phyloP scores from a whole-genome alignment of 37 sponge, comb jelly and placozoan species.

The Dysidea cf. avara region DNA sequence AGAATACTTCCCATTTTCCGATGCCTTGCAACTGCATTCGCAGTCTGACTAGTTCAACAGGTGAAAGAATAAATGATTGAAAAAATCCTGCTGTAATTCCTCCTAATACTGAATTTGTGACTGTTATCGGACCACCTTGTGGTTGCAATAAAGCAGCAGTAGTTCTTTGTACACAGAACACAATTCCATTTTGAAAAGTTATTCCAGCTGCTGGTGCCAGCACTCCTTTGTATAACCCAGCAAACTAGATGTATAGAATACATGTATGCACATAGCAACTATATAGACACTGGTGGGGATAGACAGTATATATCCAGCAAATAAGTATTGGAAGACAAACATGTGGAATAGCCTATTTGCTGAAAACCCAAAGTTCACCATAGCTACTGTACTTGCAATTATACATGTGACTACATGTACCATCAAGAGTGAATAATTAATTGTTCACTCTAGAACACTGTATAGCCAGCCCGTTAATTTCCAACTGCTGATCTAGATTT shows the following conservation, averaged over 20 bases:
- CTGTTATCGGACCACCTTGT: neutral
- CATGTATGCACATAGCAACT: too few species aligned
- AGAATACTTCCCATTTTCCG: neutral
- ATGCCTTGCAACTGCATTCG: slow-evolving; percentile 74
- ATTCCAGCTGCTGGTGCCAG: slow-evolving; percentile 73
- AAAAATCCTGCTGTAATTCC: slow-evolving; percentile 70
- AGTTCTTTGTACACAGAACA: slow-evolving; percentile 82
- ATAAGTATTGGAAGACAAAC: too few species aligned
- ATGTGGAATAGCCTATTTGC: too few species aligned
- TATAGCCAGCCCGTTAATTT: too few species aligned
- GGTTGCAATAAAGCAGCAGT: slow-evolving; percentile 30
- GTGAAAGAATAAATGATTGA: slow-evolving; percentile 57
- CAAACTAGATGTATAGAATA: slow-evolving; percentile 41
- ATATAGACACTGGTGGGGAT: too few species aligned
- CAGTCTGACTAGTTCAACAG: slow-evolving; percentile 81
- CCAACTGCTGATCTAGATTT: too few species aligned
- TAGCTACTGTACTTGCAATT: too few species aligned
- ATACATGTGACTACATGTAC: too few species aligned
- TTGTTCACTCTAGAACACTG: too few species aligned
- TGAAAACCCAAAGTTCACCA: too few species aligned
- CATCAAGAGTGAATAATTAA: too few species aligned
- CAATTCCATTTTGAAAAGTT: slow-evolving; percentile 76
- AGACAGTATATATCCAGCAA: too few species aligned
- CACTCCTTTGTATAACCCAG: slow-evolving; percentile 89
- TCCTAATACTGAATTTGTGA: slow-evolving; percentile 44